These are phyloP conservation scores for Willowsia nigromaculata DNA, from an alignment of 2,888 invertebrate genomes.

Conservation along the genomic window DNA sequence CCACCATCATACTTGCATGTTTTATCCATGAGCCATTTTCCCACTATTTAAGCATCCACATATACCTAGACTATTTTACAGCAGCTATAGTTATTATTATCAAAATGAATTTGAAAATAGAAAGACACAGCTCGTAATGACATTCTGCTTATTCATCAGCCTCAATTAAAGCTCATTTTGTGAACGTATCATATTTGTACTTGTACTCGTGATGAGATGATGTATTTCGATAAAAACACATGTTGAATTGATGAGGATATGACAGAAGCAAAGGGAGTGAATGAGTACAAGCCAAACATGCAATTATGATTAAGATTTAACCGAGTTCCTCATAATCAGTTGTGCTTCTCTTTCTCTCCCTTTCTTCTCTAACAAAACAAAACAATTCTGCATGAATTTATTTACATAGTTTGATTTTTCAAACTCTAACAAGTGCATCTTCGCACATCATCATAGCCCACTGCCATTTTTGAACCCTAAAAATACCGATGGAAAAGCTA, in stretches of 20 bases:
- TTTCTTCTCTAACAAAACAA: background rate
- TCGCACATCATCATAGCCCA: constrained; percentile 2
- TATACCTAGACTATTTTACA: background rate
- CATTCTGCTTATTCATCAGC: constrained; percentile 30
- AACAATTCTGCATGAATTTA: too few species aligned
- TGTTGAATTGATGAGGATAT: background rate
- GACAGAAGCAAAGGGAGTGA: background rate
- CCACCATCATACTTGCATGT: constrained; percentile 35
- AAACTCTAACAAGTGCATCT: constrained; percentile 21
- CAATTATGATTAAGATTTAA: background rate
- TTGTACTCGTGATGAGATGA: background rate
- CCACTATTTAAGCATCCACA: constrained; percentile 22
- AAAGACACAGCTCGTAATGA: too few species aligned
- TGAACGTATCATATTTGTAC: background rate
- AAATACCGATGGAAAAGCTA: too few species aligned
- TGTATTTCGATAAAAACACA: background rate
- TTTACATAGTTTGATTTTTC: background rate
- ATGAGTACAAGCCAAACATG: background rate
- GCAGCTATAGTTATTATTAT: background rate
- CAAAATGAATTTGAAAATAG: background rate
- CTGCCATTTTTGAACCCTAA: too few species aligned
- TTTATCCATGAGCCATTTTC: constrained; percentile 70
- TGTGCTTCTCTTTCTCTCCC: background rate
- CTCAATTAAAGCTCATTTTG: constrained; percentile 63
- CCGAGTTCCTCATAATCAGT: background rate